These are phyloP conservation scores for Naso thynnoides DNA, from an alignment of 2,797 vertebrate species.

Conservation along the genomic window DNA sequence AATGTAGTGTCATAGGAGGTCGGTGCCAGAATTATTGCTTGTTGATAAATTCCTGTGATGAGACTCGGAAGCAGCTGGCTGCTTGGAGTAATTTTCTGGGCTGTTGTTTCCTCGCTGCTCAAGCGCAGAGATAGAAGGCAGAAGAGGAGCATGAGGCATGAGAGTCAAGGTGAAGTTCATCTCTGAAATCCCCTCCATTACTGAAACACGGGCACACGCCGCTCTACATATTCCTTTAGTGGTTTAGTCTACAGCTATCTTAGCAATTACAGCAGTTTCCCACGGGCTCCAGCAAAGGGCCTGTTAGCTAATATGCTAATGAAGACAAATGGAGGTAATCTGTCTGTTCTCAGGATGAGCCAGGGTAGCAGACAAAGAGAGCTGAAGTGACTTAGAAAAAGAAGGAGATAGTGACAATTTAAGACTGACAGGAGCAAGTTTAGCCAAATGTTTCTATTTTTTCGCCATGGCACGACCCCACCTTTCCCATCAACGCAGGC, in stretches of 20 bases:
- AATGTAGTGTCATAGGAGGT: slow-evolving; percentile 39
- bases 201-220: slow-evolving; percentile 36
- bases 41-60: slow-evolving; percentile 71
- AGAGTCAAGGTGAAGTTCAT: slow-evolving; percentile 75
- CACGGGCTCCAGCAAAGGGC: slow-evolving; percentile 73
- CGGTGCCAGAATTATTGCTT: slow-evolving; percentile 43
- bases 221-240: slow-evolving; percentile 65
- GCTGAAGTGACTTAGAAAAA: slow-evolving; percentile 10
- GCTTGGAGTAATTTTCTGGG: slow-evolving; percentile 57
- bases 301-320: slow-evolving; percentile 86
- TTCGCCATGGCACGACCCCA: neutral
- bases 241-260: slow-evolving; percentile 78
- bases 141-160: slow-evolving; percentile 13
- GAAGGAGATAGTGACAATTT: slow-evolving; percentile 36
- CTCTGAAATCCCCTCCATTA: slow-evolving; percentile 57
- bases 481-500: neutral
- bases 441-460: slow-evolving; percentile 27
- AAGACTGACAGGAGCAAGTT: slow-evolving; percentile 41
- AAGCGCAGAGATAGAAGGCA: slow-evolving; percentile 14
- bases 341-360: slow-evolving; percentile 73
- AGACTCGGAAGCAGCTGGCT: slow-evolving; percentile 69
- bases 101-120: slow-evolving; percentile 52
- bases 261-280: slow-evolving; percentile 81
- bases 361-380: slow-evolving; percentile 55
- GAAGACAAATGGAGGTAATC: slow-evolving; percentile 86